Conservation (phyloP, 2,113 vertebrate genomes). For the Piaya cayana region DNA sequence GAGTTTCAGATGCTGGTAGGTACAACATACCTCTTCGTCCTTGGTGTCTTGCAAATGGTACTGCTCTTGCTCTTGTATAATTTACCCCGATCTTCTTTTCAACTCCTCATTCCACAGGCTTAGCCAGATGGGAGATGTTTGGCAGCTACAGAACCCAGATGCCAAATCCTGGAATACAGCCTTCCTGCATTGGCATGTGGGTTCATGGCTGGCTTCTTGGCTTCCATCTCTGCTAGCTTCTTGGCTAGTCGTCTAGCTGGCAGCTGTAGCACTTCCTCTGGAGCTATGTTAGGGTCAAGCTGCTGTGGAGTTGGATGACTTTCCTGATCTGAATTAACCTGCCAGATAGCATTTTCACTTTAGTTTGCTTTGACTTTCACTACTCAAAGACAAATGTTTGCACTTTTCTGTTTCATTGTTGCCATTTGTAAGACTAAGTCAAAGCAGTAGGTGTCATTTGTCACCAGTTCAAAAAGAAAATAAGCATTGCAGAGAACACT, state of each 20-base stretch:
- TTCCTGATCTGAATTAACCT: background rate
- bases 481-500: background rate
- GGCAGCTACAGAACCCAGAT: slow-evolving; percentile 39
- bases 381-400: background rate
- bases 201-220: slow-evolving; percentile 34
- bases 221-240: background rate
- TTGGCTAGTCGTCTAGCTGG: slow-evolving; percentile 4
- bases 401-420: background rate
- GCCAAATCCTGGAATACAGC: slow-evolving; percentile 17
- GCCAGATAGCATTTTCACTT: background rate
- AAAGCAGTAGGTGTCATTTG: background rate
- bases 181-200: background rate
- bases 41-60: background rate
- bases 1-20: background rate
- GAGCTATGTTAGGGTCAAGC: background rate
- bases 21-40: background rate
- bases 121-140: background rate
- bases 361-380: background rate
- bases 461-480: slow-evolving; percentile 4
- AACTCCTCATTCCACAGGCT: background rate
- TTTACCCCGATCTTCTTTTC: background rate
- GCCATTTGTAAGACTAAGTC: slow-evolving; percentile 11
- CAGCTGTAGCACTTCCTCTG: background rate
- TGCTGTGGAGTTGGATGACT: background rate
- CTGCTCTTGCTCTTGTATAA: background rate